Evolutionary conservation across 2,113 vertebrate genomes (phyloP), one percentile per base, ranked within the genome.

Genomic region (Triplophysa siluroides): DNA sequence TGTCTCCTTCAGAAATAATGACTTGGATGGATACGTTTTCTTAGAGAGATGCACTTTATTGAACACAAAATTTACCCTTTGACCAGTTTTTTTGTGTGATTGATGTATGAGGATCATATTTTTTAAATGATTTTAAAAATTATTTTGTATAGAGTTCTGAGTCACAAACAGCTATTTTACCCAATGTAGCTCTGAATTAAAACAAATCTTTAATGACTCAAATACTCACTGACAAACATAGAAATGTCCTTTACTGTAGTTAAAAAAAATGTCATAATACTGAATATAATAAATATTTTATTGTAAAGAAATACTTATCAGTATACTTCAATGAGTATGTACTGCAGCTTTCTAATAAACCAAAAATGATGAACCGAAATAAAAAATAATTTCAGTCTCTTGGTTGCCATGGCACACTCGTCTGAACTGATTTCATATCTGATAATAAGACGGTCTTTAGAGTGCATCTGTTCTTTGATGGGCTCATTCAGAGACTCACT

Each of bases 391-490:
- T 73, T 16, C 24, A 23, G 43, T 75, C 56, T 61, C 43, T 23
- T 13, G 38, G 72, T 62, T 62, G 58, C 8, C 43, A 63, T 26
- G 58, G 41, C 7, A 21, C n/a, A 7, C 41, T 63, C 73, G 29
- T 11, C 19, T 19, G 56, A 12, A 24, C 19, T 18, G 12, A 43
- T 75, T 61, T 16, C 8, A 47, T 47, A 33, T 76, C 23, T 65
- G 74, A 76, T 76, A 52, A 52, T 52, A 16, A 76, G 45, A 65
- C 21, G 60, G 24, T 52, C 61, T 65, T 76, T 33, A 5, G 43
- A 76, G 74, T 47, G 23, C 18, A 61, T 47, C 24, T 65, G 41
- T 63, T 74, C 61, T 76, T 76, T 76, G 74, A 76, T 76, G 74
- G 26, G 67, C 23, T 61, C 45, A 62, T 60, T 69, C 23, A 54